A percentile compares a stretch with the other conserved stretches of the same genome.
Evolutionary conservation across 2,113 vertebrate species (phyloP).

Genomic region (Chrysemys picta): DNA sequence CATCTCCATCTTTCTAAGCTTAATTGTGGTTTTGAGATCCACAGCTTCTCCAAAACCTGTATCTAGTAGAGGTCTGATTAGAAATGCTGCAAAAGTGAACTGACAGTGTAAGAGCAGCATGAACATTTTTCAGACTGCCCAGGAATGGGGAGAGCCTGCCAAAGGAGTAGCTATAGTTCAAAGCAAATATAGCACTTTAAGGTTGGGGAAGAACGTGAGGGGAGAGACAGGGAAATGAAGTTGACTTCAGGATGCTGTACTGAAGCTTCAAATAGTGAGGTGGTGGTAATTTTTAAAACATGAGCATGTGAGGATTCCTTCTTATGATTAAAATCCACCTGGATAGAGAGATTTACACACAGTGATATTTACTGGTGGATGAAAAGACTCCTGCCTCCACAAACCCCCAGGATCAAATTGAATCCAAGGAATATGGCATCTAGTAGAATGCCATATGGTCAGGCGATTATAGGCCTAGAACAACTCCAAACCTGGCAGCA

Average conservation of each 20-base stretch:
- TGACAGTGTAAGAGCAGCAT: not conserved
- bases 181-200: slow-evolving; percentile 34
- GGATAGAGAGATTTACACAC: not conserved
- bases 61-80: not conserved
- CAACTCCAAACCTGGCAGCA: not conserved
- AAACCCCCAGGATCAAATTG: not conserved
- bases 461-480: not conserved
- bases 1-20: no score
- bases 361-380: not conserved
- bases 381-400: not conserved
- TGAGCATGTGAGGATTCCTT: not conserved
- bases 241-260: not conserved
- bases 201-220: not conserved
- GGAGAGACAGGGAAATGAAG: not conserved
- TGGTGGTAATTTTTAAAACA: not conserved
- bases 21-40: not conserved
- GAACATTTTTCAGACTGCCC: slow-evolving; percentile 41
- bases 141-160: not conserved
- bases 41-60: not conserved
- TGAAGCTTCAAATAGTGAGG: not conserved
- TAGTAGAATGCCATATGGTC: not conserved
- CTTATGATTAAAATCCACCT: not conserved
- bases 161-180: slow-evolving; percentile 40
- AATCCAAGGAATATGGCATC: not conserved
- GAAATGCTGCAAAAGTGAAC: not conserved